Percentiles rank a stretch among this genome's conserved stretches.
phyloP scores from a whole-genome alignment of 2,113 vertebrate genomes.

The Campylomormyrus numenius region DNA sequence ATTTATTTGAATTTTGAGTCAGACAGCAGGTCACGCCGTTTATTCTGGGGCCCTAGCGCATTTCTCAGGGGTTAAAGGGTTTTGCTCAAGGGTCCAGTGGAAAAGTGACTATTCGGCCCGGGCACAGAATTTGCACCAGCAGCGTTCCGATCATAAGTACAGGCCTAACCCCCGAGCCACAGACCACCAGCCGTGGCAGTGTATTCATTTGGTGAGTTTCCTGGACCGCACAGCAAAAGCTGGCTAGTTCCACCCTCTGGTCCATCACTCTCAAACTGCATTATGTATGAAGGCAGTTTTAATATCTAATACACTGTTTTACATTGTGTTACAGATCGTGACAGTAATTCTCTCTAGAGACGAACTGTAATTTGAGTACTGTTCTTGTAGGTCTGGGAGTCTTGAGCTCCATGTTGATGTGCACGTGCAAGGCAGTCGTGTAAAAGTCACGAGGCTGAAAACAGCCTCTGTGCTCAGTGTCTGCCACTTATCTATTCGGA shows the following conservation, averaged over 20 bases:
- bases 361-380: background rate
- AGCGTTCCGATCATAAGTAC: background rate
- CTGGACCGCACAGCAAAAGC: background rate
- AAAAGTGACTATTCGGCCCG: background rate
- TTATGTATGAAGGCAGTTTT: background rate
- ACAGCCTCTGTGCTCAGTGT: background rate
- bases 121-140: background rate
- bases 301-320: background rate
- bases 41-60: background rate
- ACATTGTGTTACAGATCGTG: background rate
- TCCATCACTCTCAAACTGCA: background rate
- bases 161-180: background rate
- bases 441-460: background rate
- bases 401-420: background rate
- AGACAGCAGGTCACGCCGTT: background rate
- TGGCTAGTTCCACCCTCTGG: background rate
- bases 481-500: background rate
- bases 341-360: slow-evolving; percentile 1
- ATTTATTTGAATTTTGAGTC: background rate
- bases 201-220: background rate
- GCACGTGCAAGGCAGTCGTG: background rate
- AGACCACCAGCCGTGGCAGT: background rate
- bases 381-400: background rate
- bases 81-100: background rate
- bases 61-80: background rate